Percentiles rank a stretch among this genome's conserved stretches.
Conservation (phyloP, 2,888 invertebrate genomes). For the Aleiodes alternator region DNA sequence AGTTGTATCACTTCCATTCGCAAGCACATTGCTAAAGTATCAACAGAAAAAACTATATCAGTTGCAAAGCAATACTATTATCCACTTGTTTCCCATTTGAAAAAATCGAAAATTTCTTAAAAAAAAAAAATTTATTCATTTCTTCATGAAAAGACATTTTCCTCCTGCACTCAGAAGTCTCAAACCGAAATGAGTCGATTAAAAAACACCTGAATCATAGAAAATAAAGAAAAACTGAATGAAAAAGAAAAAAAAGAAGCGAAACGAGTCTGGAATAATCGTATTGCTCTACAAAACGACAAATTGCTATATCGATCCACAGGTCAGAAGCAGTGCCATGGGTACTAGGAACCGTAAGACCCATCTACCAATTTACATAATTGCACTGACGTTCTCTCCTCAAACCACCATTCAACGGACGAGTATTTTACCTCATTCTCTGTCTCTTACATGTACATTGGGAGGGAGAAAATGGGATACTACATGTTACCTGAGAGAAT, state of each 20-base stretch:
- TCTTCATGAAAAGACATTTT: neutral
- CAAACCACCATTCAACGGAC: conserved; percentile 8
- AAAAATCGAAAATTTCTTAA: neutral
- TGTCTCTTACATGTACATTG: neutral
- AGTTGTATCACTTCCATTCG: too few species aligned
- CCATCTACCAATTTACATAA: conserved; percentile 23
- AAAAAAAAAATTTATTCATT: too few species aligned
- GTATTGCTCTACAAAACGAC: neutral
- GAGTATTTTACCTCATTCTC: conserved; percentile 16
- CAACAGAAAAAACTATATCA: too few species aligned
- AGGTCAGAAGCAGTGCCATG: neutral
- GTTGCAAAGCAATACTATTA: too few species aligned
- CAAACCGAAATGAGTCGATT: neutral
- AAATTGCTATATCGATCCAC: conserved; percentile 25
- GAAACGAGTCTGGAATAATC: neutral
- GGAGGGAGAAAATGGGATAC: too few species aligned
- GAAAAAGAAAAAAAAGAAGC: neutral
- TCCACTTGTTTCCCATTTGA: too few species aligned
- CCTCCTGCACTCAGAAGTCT: neutral
- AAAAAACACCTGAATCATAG: neutral
- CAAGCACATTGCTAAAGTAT: too few species aligned
- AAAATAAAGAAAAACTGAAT: neutral
- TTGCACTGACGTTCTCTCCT: conserved; percentile 16
- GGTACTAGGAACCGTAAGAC: neutral
- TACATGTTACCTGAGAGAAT: neutral